Base-by-base conservation (phyloP, 2,113 vertebrate species). In the Perognathus longimembris region DNA sequence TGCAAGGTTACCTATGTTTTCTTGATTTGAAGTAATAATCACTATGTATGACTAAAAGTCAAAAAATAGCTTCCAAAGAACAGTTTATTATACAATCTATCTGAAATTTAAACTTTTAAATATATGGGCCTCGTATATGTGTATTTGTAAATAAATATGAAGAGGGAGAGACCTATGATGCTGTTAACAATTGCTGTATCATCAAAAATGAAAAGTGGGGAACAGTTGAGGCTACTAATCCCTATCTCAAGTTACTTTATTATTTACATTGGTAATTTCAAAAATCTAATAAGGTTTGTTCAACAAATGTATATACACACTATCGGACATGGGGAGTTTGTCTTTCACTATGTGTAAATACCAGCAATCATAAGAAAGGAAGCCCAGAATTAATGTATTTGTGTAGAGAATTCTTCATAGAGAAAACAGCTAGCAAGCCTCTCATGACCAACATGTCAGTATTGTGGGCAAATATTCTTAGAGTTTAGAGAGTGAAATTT, bases 191-290 rank as follows among this genome's bases (percentile, higher is more conserved):
- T 45, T 64, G 54, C 12, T 38, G 0, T 86, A 17, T 70, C n/a
- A 76, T 87, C 38, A 88, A 20, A 24, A 77, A 15, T 82, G 22
- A 79, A 85, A 78, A 82, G 63, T 1, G 15, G 15, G 12, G 28
- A 85, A 11, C 12, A 79, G 11, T 73, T 32, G 20, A 77, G 28
- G 71, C 76, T 83, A 38, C 24, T 67, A 63, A 30, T 63, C 4
- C 70, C 22, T 83, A 9, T 74, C 82, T 22, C 26, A 0, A 89
- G 14, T 34, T 6, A 36, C 20, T 38, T 54, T 64, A 22, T 54
- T 86, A 10, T 81, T 94, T 89, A 89, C 42, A 8, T 79, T 91
- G 21, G 6, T 67, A 70, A 90, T 89, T 34, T 89, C 67, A 21
- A 57, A 80, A 85, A 85, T 69, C 14, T 69, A 10, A 59, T 84